phyloP scores from a whole-genome alignment of 2,797 vertebrate species.

The Leuciscus waleckii region DNA sequence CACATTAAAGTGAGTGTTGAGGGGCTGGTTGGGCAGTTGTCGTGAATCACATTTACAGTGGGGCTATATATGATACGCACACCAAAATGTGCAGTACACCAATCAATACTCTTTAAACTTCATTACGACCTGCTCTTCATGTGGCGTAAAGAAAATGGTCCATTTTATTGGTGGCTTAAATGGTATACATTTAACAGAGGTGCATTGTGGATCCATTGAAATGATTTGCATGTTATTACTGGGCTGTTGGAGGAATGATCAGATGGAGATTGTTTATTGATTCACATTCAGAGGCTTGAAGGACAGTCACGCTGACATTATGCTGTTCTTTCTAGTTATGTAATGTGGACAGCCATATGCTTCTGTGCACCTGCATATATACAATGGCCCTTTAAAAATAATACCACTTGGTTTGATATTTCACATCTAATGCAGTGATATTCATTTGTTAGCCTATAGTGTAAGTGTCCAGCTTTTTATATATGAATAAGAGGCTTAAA shows the following conservation, averaged over 20 bases:
- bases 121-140: neutral
- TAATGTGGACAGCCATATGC: slow-evolving; percentile 5
- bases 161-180: neutral
- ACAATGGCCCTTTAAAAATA: slow-evolving; percentile 28
- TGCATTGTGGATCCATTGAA: neutral
- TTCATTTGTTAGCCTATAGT: neutral
- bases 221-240: slow-evolving; percentile 13
- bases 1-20: slow-evolving; percentile 36
- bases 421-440: neutral
- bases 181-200: neutral
- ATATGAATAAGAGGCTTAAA: slow-evolving; percentile 7
- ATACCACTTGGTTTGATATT: neutral
- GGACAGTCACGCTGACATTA: slow-evolving; percentile 21
- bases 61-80: neutral
- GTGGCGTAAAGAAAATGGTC: neutral
- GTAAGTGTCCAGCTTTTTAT: neutral
- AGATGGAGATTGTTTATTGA: slow-evolving; percentile 55
- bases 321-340: slow-evolving; percentile 13
- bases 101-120: slow-evolving; percentile 1
- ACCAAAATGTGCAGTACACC: neutral
- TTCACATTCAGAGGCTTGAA: slow-evolving; percentile 39
- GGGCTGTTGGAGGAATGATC: slow-evolving; percentile 1
- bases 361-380: slow-evolving; percentile 9
- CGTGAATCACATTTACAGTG: slow-evolving; percentile 10
- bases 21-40: slow-evolving; percentile 30